A percentile compares a stretch with the other conserved stretches of the same genome.
These are phyloP conservation scores for Choristoneura fumiferana DNA, from an alignment of 1,140 invertebrate genomes.

Conservation along the genomic window DNA sequence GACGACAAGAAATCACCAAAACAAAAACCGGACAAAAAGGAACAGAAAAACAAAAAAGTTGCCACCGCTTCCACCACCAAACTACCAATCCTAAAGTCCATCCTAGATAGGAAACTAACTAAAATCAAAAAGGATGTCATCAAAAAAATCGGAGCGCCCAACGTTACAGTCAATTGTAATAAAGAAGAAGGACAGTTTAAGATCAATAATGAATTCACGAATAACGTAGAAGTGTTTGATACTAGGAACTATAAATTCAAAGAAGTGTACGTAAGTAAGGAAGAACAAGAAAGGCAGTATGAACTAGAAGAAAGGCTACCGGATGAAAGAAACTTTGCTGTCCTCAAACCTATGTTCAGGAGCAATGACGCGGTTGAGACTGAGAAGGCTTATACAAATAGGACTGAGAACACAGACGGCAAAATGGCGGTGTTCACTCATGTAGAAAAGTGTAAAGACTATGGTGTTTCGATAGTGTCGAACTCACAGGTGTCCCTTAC, in stretches of 20 bases:
- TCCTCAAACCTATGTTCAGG: slow-evolving; percentile 38
- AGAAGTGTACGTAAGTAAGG: slow-evolving; percentile 29
- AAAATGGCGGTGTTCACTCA: slow-evolving; percentile 61
- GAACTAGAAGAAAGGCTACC: slow-evolving; percentile 28
- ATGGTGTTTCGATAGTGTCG: slow-evolving; percentile 30
- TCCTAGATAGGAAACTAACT: slow-evolving; percentile 42
- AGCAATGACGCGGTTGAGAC: slow-evolving; percentile 24
- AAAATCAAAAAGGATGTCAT: slow-evolving; percentile 37
- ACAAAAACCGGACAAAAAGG: slow-evolving; percentile 6
- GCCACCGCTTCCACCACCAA: slow-evolving; percentile 29
- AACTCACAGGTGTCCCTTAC: slow-evolving; percentile 35
- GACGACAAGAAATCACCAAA: slow-evolving; percentile 21
- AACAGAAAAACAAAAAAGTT: slow-evolving; percentile 26
- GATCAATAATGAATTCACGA: slow-evolving; percentile 35
- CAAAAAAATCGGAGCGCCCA: slow-evolving; percentile 50
- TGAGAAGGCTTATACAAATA: slow-evolving; percentile 27
- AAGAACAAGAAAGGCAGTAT: background rate
- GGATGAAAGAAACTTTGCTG: slow-evolving; percentile 40
- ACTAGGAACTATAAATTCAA: slow-evolving; percentile 44
- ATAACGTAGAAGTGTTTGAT: slow-evolving; percentile 43
- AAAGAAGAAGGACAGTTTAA: slow-evolving; percentile 36
- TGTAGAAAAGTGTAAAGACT: slow-evolving; percentile 50
- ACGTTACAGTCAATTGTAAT: slow-evolving; percentile 48
- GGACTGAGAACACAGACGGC: slow-evolving; percentile 54
- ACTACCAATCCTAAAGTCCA: slow-evolving; percentile 32